Percentiles rank a stretch among this genome's conserved stretches.
These are phyloP conservation scores for Oikopleura albicans DNA, from an alignment of 23 tunicate species.

Conservation along the genomic window DNA sequence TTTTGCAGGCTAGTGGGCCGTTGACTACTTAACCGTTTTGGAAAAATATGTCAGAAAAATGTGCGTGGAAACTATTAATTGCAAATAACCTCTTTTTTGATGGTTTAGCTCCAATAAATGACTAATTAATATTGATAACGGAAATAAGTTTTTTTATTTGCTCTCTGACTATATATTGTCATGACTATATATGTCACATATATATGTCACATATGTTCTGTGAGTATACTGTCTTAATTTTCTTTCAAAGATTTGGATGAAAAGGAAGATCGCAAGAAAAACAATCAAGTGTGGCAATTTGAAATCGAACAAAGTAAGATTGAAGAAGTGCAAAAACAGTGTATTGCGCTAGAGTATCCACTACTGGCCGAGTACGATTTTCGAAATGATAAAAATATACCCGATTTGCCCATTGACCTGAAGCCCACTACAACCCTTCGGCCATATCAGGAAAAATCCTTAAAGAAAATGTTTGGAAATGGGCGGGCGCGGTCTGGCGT, in stretches of 20 bases:
- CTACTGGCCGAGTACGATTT: conserved; percentile 87
- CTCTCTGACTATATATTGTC: too few species aligned
- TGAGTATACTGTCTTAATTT: too few species aligned
- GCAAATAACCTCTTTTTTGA: too few species aligned
- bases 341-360: conserved; percentile 75
- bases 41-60: too few species aligned
- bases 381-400: conserved; percentile 68
- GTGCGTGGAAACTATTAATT: too few species aligned
- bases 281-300: conserved; percentile 46
- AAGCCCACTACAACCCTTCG: conserved; percentile 72
- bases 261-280: neutral
- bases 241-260: conserved; percentile 18
- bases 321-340: conserved; percentile 54
- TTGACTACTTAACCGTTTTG: too few species aligned
- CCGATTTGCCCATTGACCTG: conserved; percentile 56
- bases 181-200: too few species aligned
- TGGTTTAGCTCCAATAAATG: too few species aligned
- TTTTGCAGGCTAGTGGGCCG: too few species aligned
- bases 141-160: too few species aligned
- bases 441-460: conserved; percentile 75
- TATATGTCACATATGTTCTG: too few species aligned
- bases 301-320: conserved; percentile 64
- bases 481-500: conserved; percentile 88
- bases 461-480: conserved; percentile 88
- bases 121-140: too few species aligned